Conservation (phyloP, 1,140 invertebrate species). For the Atta colombica region DNA sequence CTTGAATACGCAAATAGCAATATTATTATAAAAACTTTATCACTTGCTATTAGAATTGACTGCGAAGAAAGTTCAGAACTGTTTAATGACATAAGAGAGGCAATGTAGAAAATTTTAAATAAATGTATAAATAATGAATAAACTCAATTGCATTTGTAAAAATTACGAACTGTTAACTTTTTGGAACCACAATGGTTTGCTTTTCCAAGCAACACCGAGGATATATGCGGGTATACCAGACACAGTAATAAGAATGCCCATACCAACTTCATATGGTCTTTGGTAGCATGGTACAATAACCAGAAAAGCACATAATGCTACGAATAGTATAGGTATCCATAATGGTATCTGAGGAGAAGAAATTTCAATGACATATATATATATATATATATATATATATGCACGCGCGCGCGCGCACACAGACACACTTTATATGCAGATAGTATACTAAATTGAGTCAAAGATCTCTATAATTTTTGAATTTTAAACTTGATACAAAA, state of each 20-base stretch:
- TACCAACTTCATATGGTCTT: slow-evolving; percentile 92
- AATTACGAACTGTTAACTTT: slow-evolving; percentile 67
- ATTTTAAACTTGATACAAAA: no score
- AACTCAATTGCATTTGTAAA: not conserved
- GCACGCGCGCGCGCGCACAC: no score
- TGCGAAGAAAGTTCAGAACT: not conserved
- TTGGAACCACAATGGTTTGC: slow-evolving; percentile 89
- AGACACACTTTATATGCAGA: no score
- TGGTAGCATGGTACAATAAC: slow-evolving; percentile 93
- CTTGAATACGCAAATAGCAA: not conserved
- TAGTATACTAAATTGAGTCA: no score
- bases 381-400: not conserved
- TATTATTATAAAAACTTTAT: not conserved
- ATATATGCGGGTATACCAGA: slow-evolving; percentile 97
- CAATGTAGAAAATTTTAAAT: not conserved
- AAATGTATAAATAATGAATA: slow-evolving; percentile 17
- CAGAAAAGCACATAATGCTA: slow-evolving; percentile 94
- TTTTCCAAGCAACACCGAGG: slow-evolving; percentile 94
- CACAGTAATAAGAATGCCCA: slow-evolving; percentile 93
- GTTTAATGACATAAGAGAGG: not conserved
- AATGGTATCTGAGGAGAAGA: slow-evolving; percentile 87
- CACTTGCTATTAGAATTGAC: not conserved
- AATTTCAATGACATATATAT: not conserved
- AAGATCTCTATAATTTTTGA: no score
- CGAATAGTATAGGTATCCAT: slow-evolving; percentile 94